phyloP scores from a whole-genome alignment of 2,888 invertebrate species.

The Acanthopleura granulata region DNA sequence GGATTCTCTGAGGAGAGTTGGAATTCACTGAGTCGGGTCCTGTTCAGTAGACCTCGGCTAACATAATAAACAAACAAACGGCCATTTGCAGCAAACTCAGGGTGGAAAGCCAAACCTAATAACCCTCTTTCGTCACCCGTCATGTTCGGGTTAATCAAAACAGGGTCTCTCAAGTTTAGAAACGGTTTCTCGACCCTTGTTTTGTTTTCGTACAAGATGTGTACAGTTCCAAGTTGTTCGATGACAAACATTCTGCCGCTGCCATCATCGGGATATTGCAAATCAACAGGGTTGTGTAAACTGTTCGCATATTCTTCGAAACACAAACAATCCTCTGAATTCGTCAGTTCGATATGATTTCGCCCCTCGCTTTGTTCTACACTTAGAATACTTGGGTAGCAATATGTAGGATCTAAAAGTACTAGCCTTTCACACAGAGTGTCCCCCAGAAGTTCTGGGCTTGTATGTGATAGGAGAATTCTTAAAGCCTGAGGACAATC shows the following conservation, averaged over 20 bases:
- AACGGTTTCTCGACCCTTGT: conserved; percentile 43
- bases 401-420: conserved; percentile 54
- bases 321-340: conserved; percentile 57
- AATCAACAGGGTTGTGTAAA: conserved; percentile 51
- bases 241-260: conserved; percentile 57
- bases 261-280: conserved; percentile 53
- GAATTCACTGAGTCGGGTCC: conserved; percentile 48
- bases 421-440: conserved; percentile 44
- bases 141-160: conserved; percentile 36
- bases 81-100: conserved; percentile 49
- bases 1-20: conserved; percentile 37
- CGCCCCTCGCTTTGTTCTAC: conserved; percentile 40
- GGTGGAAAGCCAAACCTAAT: conserved; percentile 60
- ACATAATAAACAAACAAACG: conserved; percentile 59
- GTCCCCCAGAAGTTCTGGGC: conserved; percentile 26
- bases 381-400: conserved; percentile 57
- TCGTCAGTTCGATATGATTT: conserved; percentile 38
- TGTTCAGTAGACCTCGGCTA: conserved; percentile 23
- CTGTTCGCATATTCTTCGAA: conserved; percentile 41
- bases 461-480: conserved; percentile 38
- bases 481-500: conserved; percentile 47
- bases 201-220: conserved; percentile 47
- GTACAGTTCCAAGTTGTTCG: conserved; percentile 57
- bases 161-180: conserved; percentile 42
- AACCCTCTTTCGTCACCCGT: conserved; percentile 59